Evolutionary conservation across 2,888 invertebrate genomes (phyloP).

Genomic region (Biston betularia): DNA sequence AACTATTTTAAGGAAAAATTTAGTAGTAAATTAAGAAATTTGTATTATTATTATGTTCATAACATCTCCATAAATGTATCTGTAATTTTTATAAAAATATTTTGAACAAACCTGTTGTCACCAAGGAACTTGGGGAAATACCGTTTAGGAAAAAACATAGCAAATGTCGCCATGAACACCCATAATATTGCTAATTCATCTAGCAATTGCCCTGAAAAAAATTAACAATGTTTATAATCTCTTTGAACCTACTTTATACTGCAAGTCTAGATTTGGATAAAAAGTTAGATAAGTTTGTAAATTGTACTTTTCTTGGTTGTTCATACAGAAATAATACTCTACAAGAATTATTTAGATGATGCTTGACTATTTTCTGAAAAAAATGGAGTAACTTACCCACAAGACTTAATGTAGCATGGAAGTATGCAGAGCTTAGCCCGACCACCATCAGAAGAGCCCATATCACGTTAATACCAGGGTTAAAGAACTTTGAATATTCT

Average conservation of each 20-base stretch:
- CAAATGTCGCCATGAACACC: constrained; percentile 92
- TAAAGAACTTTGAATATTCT: constrained; percentile 91
- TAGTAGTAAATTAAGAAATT: background rate
- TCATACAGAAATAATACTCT: background rate
- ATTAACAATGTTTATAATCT: background rate
- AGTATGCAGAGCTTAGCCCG: constrained; percentile 93
- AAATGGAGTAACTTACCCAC: constrained; percentile 80
- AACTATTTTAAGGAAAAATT: too few relatives aligned
- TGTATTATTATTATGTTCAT: background rate
- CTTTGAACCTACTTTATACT: background rate
- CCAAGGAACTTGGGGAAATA: constrained; percentile 89
- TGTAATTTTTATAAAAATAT: background rate
- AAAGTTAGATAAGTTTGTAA: background rate
- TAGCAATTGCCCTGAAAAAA: constrained; percentile 88
- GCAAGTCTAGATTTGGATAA: background rate
- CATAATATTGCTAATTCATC: constrained; percentile 94
- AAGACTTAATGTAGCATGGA: constrained; percentile 93
- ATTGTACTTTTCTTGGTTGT: background rate
- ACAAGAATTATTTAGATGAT: background rate
- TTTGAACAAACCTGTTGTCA: constrained; percentile 86
- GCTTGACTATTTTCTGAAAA: background rate
- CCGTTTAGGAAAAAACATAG: constrained; percentile 90
- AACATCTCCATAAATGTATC: background rate
- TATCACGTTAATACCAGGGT: constrained; percentile 92
- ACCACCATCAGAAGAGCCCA: constrained; percentile 93